These are phyloP conservation scores for Parnassius glacialis DNA, from an alignment of 2,888 invertebrate species.

Conservation along the genomic window DNA sequence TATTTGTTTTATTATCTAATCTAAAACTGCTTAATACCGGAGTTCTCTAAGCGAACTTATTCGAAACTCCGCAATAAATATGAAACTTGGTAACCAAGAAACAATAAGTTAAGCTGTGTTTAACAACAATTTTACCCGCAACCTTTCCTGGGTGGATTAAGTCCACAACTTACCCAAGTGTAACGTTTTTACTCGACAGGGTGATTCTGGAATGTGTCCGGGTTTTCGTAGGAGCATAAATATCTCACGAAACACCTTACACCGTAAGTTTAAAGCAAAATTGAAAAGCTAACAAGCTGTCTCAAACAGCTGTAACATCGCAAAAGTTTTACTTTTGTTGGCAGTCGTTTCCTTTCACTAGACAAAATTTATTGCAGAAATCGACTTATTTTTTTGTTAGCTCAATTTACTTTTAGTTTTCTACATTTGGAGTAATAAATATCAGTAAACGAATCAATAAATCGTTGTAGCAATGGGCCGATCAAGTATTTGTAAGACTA, in stretches of 20 bases:
- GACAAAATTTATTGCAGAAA: too few species aligned
- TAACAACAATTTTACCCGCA: conserved; percentile 38
- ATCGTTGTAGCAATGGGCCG: too few species aligned
- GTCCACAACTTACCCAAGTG: conserved; percentile 35
- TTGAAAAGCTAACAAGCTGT: conserved; percentile 7
- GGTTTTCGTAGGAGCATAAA: conserved; percentile 3
- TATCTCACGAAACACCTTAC: conserved; percentile 21
- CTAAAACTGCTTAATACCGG: conserved; percentile 6
- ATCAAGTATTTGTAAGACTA: too few species aligned
- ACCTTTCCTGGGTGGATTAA: conserved; percentile 35
- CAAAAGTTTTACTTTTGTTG: conserved; percentile 1
- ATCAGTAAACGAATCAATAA: too few species aligned
- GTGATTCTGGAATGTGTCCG: conserved; percentile 21
- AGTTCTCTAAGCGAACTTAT: conserved; percentile 17
- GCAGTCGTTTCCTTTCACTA: neutral
- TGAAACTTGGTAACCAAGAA: conserved; percentile 39
- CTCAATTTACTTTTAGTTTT: too few species aligned
- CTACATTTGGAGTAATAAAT: too few species aligned
- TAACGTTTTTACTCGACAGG: conserved; percentile 18
- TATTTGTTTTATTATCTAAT: conserved; percentile 9
- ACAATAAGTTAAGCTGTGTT: conserved; percentile 49
- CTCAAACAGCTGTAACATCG: neutral
- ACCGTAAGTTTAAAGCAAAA: conserved; percentile 3
- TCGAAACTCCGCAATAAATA: conserved; percentile 33
- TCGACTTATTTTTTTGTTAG: neutral